Evolutionary conservation across 2,888 invertebrate genomes (phyloP).

Genomic region (Monoplex corrugatus): DNA sequence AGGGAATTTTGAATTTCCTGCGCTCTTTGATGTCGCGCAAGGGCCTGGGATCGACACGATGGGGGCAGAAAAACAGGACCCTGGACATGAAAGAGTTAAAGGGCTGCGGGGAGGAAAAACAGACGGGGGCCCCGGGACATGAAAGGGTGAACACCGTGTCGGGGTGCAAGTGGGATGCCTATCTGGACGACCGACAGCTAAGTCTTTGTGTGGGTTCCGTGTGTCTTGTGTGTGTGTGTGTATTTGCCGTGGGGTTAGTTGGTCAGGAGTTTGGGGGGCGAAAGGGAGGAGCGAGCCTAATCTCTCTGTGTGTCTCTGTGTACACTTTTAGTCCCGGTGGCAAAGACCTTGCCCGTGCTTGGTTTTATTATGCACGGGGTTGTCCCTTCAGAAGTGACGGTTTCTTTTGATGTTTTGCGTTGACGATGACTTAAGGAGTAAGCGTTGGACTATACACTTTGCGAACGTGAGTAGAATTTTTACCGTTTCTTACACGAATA

Average conservation of each 20-base stretch:
- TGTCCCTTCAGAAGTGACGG: no score
- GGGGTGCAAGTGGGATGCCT: not conserved
- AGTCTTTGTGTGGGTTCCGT: not conserved
- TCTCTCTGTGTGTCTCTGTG: not conserved
- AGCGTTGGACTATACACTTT: no score
- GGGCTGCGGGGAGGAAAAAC: not conserved
- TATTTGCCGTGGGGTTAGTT: not conserved
- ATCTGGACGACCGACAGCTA: not conserved
- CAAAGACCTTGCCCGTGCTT: no score
- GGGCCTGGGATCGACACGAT: not conserved
- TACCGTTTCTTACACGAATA: no score
- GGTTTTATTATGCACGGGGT: no score
- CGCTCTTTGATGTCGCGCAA: slow-evolving; percentile 22
- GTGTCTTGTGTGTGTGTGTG: not conserved
- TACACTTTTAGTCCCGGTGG: no score
- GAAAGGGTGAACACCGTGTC: not conserved
- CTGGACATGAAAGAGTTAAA: slow-evolving; percentile 15
- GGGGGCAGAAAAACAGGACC: not conserved
- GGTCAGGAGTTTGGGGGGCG: not conserved
- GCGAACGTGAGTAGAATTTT: no score
- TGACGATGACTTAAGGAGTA: no score
- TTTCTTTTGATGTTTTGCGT: no score
- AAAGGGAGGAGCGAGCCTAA: not conserved
- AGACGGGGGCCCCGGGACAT: not conserved
- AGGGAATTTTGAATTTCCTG: slow-evolving; percentile 18